A percentile compares a stretch with the other conserved stretches of the same genome.
These are phyloP conservation scores for Poecilia gillii DNA, from an alignment of 2,797 vertebrate species.

Conservation along the genomic window DNA sequence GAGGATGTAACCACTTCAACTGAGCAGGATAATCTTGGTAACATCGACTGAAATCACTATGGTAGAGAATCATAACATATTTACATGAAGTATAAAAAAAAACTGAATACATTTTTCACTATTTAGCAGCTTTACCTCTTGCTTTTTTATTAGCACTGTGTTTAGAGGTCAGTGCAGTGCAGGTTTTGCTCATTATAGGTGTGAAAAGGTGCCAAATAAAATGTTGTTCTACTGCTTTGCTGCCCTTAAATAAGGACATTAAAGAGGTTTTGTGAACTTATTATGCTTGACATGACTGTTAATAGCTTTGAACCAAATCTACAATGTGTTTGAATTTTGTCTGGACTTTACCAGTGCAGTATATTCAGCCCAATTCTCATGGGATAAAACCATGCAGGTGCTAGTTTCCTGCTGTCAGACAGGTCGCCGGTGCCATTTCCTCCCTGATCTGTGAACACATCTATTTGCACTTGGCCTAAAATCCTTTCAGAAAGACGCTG, in stretches of 20 bases:
- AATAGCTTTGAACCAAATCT: background rate
- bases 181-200: background rate
- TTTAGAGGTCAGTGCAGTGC: background rate
- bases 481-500: background rate
- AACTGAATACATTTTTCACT: slow-evolving; percentile 1
- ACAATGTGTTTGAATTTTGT: background rate
- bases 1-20: slow-evolving; percentile 21
- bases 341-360: background rate
- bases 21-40: slow-evolving; percentile 24
- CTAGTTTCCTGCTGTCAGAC: background rate
- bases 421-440: background rate
- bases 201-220: background rate
- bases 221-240: background rate
- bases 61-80: background rate
- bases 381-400: slow-evolving; percentile 1
- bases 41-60: background rate
- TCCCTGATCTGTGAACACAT: background rate
- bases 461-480: background rate
- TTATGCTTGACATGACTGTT: background rate
- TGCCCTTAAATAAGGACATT: background rate
- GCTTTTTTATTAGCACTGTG: background rate
- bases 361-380: background rate
- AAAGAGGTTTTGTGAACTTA: background rate
- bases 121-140: background rate
- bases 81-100: slow-evolving; percentile 22